These are phyloP conservation scores for Sceloporus tristichus DNA, from an alignment of 2,113 vertebrate genomes.

Conservation along the genomic window DNA sequence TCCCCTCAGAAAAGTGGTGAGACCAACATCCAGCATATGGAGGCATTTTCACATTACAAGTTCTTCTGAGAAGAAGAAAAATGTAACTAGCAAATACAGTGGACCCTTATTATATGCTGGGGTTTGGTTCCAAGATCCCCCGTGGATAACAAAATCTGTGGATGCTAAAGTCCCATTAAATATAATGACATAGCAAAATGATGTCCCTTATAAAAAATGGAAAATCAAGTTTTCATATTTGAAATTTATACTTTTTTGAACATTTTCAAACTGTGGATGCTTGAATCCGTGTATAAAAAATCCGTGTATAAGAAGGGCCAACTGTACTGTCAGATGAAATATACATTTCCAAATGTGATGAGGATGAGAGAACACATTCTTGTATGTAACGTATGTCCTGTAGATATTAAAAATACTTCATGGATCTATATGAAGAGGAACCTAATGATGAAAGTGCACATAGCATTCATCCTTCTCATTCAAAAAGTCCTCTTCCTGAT, in stretches of 20 bases:
- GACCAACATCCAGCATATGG: not conserved
- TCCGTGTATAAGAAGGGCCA: too few relatives aligned
- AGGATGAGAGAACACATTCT: not conserved
- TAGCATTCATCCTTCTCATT: not conserved
- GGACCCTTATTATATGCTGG: not conserved
- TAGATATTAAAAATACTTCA: constrained; percentile 11
- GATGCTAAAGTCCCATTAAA: too few relatives aligned
- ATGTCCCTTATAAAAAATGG: too few relatives aligned
- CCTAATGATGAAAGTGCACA: not conserved
- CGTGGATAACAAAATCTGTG: too few relatives aligned
- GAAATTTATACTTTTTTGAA: too few relatives aligned
- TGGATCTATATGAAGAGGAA: not conserved
- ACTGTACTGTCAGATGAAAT: constrained; percentile 21
- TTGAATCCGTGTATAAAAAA: not conserved
- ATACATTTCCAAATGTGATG: constrained; percentile 12
- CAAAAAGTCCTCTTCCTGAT: too few relatives aligned
- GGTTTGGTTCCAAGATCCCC: too few relatives aligned
- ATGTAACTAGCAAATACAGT: not conserved
- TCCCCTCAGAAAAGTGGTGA: constrained; percentile 16
- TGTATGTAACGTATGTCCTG: constrained; percentile 3
- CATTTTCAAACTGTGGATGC: too few relatives aligned
- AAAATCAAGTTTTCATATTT: too few relatives aligned
- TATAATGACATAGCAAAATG: too few relatives aligned
- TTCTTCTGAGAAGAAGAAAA: not conserved
- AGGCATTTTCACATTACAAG: constrained; percentile 1